phyloP scores from a whole-genome alignment of 2,113 vertebrate genomes.

The Gracilinanus agilis region DNA sequence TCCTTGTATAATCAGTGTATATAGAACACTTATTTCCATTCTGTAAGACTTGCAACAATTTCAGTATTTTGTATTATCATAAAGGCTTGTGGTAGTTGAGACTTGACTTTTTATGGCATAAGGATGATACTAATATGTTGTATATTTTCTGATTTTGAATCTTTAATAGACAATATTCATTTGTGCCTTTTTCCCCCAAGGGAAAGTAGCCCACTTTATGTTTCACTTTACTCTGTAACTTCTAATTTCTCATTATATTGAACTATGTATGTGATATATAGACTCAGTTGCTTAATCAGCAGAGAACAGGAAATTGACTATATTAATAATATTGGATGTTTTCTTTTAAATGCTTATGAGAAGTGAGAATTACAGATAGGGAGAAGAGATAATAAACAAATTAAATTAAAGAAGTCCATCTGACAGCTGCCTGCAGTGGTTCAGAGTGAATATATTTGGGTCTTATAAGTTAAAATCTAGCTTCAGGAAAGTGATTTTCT shows the following conservation, averaged over 20 bases:
- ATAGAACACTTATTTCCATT: slow-evolving; percentile 2
- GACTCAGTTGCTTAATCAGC: slow-evolving; percentile 33
- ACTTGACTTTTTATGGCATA: slow-evolving; percentile 41
- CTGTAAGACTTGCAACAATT: slow-evolving; percentile 8
- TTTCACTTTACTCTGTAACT: background rate
- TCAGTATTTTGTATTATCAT: background rate
- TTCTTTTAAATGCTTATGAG: slow-evolving; percentile 29
- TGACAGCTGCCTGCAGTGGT: background rate
- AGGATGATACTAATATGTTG: background rate
- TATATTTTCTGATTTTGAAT: background rate
- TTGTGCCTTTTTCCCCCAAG: background rate
- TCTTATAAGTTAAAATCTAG: background rate
- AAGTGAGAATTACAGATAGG: background rate
- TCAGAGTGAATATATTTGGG: slow-evolving; percentile 28
- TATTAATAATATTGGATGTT: slow-evolving; percentile 28
- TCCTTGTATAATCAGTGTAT: background rate
- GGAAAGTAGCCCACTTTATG: slow-evolving; percentile 20
- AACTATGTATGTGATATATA: slow-evolving; percentile 20
- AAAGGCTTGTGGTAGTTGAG: slow-evolving; percentile 8
- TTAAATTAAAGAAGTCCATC: slow-evolving; percentile 18
- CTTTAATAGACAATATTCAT: background rate
- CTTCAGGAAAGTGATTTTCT: background rate
- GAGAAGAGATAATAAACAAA: background rate
- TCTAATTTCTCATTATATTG: background rate
- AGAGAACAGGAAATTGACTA: slow-evolving; percentile 5